A percentile compares a stretch with the other conserved stretches of the same genome.
phyloP scores from a whole-genome alignment of 2,888 invertebrate genomes.

The Carterocephalus palaemon region DNA sequence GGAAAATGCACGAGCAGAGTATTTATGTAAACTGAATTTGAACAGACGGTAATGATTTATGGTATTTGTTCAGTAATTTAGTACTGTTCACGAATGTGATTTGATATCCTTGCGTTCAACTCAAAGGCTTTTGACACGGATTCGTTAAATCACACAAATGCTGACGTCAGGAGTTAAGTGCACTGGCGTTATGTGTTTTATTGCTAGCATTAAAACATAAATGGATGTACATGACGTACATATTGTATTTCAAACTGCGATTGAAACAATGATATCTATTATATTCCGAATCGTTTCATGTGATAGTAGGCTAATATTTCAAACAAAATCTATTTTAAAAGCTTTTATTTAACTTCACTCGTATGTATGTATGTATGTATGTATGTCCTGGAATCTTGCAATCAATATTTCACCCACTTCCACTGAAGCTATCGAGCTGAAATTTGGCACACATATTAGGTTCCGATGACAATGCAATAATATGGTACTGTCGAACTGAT shows the following conservation, averaged over 20 bases:
- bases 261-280: constrained; percentile 3
- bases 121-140: constrained; percentile 19
- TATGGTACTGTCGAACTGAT: too few relatives aligned
- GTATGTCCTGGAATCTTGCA: too few relatives aligned
- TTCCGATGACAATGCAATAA: too few relatives aligned
- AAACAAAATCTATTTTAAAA: not conserved
- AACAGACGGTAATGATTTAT: constrained; percentile 13
- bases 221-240: constrained; percentile 9
- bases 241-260: constrained; percentile 11
- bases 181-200: constrained; percentile 18
- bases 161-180: constrained; percentile 22
- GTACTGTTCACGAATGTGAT: constrained; percentile 13
- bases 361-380: too few relatives aligned
- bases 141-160: constrained; percentile 16
- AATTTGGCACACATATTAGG: too few relatives aligned
- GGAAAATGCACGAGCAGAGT: not conserved
- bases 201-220: constrained; percentile 17
- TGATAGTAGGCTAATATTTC: too few relatives aligned
- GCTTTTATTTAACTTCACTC: not conserved
- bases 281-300: not conserved
- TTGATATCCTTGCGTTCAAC: constrained; percentile 17
- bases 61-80: constrained; percentile 13
- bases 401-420: too few relatives aligned
- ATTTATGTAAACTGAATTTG: not conserved
- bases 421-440: too few relatives aligned